Evolutionary conservation across 1,140 invertebrate species (phyloP), one percentile per base, ranked within the genome.

Genomic region (Steinernema feltiae): DNA sequence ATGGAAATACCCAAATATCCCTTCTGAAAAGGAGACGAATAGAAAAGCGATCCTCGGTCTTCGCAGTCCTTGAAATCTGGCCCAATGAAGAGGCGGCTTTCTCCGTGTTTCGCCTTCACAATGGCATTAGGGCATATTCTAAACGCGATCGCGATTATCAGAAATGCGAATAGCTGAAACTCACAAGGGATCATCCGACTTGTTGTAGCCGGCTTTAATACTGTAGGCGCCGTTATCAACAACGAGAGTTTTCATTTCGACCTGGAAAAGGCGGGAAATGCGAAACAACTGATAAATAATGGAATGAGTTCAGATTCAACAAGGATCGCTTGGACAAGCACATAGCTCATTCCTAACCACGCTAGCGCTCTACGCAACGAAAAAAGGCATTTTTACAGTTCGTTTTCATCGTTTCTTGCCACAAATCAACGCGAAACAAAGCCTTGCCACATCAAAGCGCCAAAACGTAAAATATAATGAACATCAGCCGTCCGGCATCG

Each of bases 41-140:
- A 98, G 88, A 92, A 99, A 0, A 99, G 87, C 0, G 94, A 93
- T 0, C 95, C 97, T 1, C 93, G 91, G 87, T 99, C 97, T 69
- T 95, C 90, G 85, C 95, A 99, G 79, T 99, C 95, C 76, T 97
- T 93, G 27, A 97, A 91, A 88, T 90, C 94, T 87, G 93, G 92
- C 0, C 93, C 95, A 63, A 99, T 91, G 86, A 98, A 99, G 0
- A 93, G 91, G 74, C 96, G 90, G 0, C 95, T 90, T 71, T 93
- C 88, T 86, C 99, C 96, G 81, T 92, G 95, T 88, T 98, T 98
- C 0, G 94, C 94, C 90, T 99, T 99, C 90, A 95, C 95, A 32
- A 98, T 94, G 82, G 93, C 95, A 87, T 99, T 99, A 1, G 94
- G 94, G 80, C 98, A 90, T 31, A 82, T 41, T 70, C 84, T 85